These are phyloP conservation scores for Morinoia aosen DNA, from an alignment of 2,888 invertebrate genomes.

Conservation along the genomic window DNA sequence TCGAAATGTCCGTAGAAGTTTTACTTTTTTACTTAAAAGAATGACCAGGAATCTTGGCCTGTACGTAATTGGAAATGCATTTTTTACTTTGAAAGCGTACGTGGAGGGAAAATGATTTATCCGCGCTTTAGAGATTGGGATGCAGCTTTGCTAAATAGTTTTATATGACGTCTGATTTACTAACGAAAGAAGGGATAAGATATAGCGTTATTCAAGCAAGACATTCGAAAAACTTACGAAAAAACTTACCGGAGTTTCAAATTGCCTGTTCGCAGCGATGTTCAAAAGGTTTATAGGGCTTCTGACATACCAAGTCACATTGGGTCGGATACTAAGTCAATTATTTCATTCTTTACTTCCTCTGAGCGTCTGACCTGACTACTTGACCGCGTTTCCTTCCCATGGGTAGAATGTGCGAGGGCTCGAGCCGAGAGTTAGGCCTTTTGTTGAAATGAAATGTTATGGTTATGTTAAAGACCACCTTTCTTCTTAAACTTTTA, in stretches of 20 bases:
- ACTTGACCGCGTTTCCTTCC: no score
- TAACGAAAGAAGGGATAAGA: neutral
- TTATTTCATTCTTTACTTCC: no score
- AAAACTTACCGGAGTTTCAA: neutral
- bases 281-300: neutral
- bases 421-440: no score
- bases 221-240: neutral
- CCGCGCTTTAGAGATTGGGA: neutral
- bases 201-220: neutral
- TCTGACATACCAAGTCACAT: no score
- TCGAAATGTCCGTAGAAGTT: neutral
- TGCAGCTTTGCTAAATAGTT: neutral
- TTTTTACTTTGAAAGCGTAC: neutral
- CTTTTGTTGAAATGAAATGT: no score
- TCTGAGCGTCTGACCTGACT: no score
- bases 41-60: neutral
- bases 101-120: neutral
- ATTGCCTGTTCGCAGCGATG: neutral
- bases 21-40: neutral
- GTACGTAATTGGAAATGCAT: neutral
- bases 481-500: no score
- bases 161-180: neutral
- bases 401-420: no score
- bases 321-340: no score
- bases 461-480: no score